phyloP scores from a whole-genome alignment of 2,113 vertebrate species.

The Picathartes gymnocephalus region DNA sequence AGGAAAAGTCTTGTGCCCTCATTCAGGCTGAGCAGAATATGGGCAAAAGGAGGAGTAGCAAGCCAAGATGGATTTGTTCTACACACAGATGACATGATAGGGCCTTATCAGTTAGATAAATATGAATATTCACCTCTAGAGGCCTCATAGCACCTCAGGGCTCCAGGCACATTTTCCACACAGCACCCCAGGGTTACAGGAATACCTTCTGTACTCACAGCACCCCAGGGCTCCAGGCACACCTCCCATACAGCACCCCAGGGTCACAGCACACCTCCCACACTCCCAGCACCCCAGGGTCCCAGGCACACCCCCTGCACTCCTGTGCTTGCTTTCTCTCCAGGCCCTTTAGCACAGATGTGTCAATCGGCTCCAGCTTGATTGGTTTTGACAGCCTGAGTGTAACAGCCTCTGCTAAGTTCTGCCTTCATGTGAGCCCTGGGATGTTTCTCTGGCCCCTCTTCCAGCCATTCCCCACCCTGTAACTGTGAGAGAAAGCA shows the following conservation, averaged over 20 bases:
- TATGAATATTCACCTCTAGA: neutral
- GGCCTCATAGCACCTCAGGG: neutral
- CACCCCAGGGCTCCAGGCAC: neutral
- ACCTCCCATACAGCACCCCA: neutral
- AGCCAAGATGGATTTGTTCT: neutral
- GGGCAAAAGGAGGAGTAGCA: neutral
- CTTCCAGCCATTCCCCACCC: neutral
- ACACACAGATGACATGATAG: neutral
- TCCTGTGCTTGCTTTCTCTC: neutral
- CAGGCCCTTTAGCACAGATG: neutral
- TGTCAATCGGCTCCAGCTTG: neutral
- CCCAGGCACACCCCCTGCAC: neutral
- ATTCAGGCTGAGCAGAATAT: neutral
- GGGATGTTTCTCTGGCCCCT: neutral
- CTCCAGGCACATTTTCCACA: too few species aligned
- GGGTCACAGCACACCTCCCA: too few species aligned
- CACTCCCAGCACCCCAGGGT: neutral
- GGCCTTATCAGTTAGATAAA: neutral
- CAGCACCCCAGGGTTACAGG: neutral
- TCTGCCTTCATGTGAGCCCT: neutral
- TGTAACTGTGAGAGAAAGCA: neutral
- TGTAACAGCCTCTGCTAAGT: neutral
- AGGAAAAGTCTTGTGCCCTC: neutral
- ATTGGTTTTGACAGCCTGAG: neutral
- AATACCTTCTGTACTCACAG: neutral